phyloP scores from a whole-genome alignment of 2,113 vertebrate genomes.

The Sphyrna mokarran region DNA sequence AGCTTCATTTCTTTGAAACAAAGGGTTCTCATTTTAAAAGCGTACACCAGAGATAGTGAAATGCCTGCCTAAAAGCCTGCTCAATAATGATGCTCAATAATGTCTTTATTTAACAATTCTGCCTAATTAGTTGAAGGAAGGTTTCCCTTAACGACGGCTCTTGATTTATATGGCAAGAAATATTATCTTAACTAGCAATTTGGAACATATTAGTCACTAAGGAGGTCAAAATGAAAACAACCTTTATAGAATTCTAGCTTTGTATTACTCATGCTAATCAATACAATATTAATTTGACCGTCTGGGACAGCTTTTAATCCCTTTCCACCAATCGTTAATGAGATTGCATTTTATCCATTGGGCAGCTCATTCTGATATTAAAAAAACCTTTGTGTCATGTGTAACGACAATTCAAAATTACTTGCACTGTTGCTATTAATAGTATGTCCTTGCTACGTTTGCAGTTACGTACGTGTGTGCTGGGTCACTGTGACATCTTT shows the following conservation, averaged over 20 bases:
- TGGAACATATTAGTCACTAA: background rate
- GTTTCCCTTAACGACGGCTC: background rate
- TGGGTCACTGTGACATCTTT: background rate
- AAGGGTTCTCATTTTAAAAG: background rate
- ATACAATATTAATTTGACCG: conserved; percentile 7
- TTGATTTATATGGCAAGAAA: background rate
- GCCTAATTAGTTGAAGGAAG: background rate
- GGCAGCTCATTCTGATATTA: background rate
- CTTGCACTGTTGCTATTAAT: background rate
- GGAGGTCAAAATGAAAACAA: conserved; percentile 4
- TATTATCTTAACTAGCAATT: background rate
- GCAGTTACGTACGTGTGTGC: background rate
- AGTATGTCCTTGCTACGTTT: background rate
- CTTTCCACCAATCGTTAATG: background rate
- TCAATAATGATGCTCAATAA: background rate
- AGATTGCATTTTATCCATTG: background rate
- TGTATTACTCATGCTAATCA: background rate
- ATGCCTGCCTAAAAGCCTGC: background rate
- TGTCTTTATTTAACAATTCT: background rate
- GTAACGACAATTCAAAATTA: background rate
- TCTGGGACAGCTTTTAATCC: background rate
- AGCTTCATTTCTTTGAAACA: background rate
- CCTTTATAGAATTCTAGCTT: background rate
- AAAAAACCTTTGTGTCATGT: background rate
- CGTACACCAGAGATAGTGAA: background rate